phyloP scores from a whole-genome alignment of 2,797 vertebrate species.

The Esox lucius region DNA sequence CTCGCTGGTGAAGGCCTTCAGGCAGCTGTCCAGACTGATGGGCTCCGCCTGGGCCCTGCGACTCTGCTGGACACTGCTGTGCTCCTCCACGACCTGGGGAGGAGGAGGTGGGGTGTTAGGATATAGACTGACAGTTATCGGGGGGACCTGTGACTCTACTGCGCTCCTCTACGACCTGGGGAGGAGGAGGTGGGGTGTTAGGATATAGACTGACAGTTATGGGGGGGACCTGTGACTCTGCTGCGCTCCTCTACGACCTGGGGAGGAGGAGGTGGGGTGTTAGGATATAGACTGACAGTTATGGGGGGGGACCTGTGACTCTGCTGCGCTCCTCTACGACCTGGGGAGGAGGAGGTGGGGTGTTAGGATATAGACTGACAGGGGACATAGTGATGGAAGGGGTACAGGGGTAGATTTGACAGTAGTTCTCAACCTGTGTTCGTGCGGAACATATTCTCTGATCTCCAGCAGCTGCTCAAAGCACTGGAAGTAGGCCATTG shows the following conservation, averaged over 20 bases:
- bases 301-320: neutral
- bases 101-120: neutral
- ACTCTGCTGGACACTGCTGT: constrained; percentile 93
- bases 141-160: neutral
- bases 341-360: neutral
- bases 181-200: neutral
- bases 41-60: constrained; percentile 94
- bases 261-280: neutral
- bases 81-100: constrained; percentile 90
- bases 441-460: no score
- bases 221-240: no score
- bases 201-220: neutral
- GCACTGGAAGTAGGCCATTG: neutral
- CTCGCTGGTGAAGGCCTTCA: constrained; percentile 95
- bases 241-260: constrained; percentile 94
- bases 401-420: no score
- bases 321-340: no score
- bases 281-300: neutral
- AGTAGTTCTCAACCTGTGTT: no score
- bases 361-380: neutral
- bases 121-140: neutral
- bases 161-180: no score
- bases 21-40: constrained; percentile 95
- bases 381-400: no score
- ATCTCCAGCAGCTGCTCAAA: no score